phyloP scores from a whole-genome alignment of 2,113 vertebrate genomes.

The Cinclus mexicanus region DNA sequence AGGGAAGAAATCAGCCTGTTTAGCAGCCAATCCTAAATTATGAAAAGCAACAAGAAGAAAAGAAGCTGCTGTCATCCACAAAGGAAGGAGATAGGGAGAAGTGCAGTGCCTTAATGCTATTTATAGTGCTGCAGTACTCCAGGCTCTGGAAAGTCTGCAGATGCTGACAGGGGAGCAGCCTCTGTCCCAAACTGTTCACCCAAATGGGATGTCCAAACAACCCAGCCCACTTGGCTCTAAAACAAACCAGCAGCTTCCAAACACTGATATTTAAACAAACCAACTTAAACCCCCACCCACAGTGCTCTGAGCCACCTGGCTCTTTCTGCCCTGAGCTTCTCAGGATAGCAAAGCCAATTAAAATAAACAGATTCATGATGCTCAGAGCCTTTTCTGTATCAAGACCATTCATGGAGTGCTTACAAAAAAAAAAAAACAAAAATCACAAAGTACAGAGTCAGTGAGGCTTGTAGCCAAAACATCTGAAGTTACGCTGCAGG shows the following conservation, averaged over 20 bases:
- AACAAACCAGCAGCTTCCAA: constrained; percentile 5
- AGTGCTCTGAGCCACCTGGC: background rate
- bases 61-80: constrained; percentile 1
- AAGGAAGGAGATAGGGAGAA: constrained; percentile 10
- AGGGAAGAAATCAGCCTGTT: background rate
- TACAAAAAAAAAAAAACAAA: background rate
- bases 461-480: background rate
- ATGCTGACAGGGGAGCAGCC: background rate
- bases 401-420: background rate
- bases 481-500: background rate
- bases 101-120: background rate
- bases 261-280: background rate
- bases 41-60: background rate
- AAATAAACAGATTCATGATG: constrained; percentile 34
- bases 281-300: background rate
- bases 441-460: background rate
- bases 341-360: constrained; percentile 52
- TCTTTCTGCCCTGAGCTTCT: background rate
- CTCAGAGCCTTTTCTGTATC: background rate
- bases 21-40: background rate
- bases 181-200: background rate
- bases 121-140: background rate
- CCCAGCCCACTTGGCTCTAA: background rate
- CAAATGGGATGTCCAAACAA: background rate
- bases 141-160: background rate